phyloP scores from a whole-genome alignment of 2,888 invertebrate genomes.

The Drosophila paracracens region DNA sequence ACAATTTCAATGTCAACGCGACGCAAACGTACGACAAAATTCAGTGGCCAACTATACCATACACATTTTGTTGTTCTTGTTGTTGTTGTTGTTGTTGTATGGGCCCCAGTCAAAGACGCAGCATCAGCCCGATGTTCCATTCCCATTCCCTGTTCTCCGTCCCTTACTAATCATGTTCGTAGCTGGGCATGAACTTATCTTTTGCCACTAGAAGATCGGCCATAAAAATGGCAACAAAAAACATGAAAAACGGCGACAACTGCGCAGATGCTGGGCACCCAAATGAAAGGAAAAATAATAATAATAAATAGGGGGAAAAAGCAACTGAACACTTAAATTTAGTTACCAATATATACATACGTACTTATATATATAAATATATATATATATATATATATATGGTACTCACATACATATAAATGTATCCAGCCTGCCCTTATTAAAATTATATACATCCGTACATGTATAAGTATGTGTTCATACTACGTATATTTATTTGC shows the following conservation, averaged over 20 bases:
- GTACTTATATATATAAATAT: not conserved
- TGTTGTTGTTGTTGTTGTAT: conserved; percentile 5
- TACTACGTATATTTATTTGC: conserved; percentile 19
- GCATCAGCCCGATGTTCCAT: conserved; percentile 4
- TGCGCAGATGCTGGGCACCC: conserved; percentile 73
- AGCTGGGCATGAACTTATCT: conserved; percentile 57
- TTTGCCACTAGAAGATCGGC: conserved; percentile 69
- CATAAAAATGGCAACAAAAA: conserved; percentile 69
- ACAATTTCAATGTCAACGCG: conserved; percentile 81
- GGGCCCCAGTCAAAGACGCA: conserved; percentile 3
- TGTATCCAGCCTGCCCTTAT: conserved; percentile 54
- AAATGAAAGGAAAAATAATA: conserved; percentile 54
- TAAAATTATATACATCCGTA: conserved; percentile 22
- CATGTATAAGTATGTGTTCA: not conserved
- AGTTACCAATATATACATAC: conserved; percentile 52
- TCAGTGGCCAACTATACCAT: conserved; percentile 71
- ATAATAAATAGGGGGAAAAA: conserved; percentile 40
- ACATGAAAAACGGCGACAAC: conserved; percentile 75
- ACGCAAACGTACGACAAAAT: conserved; percentile 56
- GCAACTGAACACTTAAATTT: conserved; percentile 61
- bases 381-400: not conserved
- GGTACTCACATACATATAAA: not conserved
- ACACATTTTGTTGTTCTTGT: conserved; percentile 7
- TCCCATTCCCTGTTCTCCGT: conserved; percentile 2
- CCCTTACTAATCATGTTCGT: conserved; percentile 32